phyloP scores from a whole-genome alignment of 2,888 invertebrate genomes.

The Heliconius hortense region DNA sequence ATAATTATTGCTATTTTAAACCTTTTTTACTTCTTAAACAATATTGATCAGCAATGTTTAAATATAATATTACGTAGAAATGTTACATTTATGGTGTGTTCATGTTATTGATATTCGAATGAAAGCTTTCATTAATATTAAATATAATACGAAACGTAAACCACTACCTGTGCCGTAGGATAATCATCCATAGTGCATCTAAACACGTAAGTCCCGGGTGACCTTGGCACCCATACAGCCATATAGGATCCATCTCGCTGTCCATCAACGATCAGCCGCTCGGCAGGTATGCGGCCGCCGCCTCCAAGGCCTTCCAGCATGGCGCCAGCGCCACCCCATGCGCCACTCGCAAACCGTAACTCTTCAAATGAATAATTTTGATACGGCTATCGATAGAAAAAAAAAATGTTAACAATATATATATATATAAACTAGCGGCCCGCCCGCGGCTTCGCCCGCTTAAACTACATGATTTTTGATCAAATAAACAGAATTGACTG shows the following conservation, averaged over 20 bases:
- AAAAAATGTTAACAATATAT: too few relatives aligned
- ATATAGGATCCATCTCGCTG: constrained; percentile 91
- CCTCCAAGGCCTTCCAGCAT: constrained; percentile 56
- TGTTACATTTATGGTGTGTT: background rate
- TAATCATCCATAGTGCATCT: constrained; percentile 94
- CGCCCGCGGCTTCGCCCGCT: too few relatives aligned
- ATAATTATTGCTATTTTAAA: too few relatives aligned
- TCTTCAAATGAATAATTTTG: constrained; percentile 98
- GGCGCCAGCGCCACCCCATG: constrained; percentile 71
- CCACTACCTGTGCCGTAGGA: constrained; percentile 84
- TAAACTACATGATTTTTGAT: too few relatives aligned
- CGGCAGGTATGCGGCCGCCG: constrained; percentile 77
- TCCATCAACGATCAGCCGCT: constrained; percentile 89
- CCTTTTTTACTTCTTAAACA: too few relatives aligned
- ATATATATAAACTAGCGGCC: too few relatives aligned
- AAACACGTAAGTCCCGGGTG: constrained; percentile 94
- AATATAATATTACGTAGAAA: too few relatives aligned
- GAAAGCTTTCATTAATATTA: background rate
- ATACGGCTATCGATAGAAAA: constrained; percentile 83
- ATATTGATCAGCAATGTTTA: too few relatives aligned
- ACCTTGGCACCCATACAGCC: constrained; percentile 95
- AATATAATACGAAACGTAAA: background rate
- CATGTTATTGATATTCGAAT: background rate
- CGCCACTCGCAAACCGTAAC: constrained; percentile 83
- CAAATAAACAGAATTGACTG: too few relatives aligned